A percentile compares a stretch with the other conserved stretches of the same genome.
phyloP scores from a whole-genome alignment of 2,797 vertebrate genomes.

The Limnodromus scolopaceus region DNA sequence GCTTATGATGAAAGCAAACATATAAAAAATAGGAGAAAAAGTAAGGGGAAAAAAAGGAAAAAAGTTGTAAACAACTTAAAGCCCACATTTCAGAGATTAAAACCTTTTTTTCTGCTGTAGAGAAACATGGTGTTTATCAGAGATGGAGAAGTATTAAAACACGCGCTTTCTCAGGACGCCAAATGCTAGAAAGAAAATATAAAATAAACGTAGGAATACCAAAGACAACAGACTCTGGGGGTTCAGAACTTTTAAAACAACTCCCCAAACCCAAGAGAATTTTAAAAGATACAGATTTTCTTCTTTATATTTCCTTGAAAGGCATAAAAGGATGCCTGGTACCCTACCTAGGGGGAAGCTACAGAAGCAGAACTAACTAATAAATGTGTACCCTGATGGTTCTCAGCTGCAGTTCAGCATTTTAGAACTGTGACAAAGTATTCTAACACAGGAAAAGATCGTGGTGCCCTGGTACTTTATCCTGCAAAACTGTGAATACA shows the following conservation, averaged over 20 bases:
- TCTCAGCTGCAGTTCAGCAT: neutral
- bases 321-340: neutral
- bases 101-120: neutral
- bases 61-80: neutral
- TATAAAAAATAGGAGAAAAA: neutral
- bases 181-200: neutral
- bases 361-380: neutral
- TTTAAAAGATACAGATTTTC: neutral
- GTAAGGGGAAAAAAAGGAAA: neutral
- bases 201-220: neutral
- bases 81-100: neutral
- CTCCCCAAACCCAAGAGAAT: neutral
- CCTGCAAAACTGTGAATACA: neutral
- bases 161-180: neutral
- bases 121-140: neutral
- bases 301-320: neutral
- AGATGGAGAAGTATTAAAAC: neutral
- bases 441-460: neutral
- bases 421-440: neutral
- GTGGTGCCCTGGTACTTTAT: neutral
- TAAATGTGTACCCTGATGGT: neutral
- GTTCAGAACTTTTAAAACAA: neutral
- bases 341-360: neutral
- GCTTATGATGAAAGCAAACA: neutral
- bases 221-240: neutral